phyloP scores from a whole-genome alignment of 2,113 vertebrate species.

The Hypanus sabinus region DNA sequence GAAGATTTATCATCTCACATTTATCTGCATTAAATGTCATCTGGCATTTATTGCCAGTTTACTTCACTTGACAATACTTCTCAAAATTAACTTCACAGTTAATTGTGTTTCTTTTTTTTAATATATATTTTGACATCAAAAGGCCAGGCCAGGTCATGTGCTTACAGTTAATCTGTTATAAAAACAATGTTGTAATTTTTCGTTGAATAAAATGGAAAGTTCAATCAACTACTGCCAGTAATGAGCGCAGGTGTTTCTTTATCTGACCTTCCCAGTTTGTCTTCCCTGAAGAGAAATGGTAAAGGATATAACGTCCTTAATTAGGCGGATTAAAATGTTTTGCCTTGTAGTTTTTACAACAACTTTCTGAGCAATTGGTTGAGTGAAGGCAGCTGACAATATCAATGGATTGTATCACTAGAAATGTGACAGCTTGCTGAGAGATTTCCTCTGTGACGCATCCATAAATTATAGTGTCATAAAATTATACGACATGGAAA shows the following conservation, averaged over 20 bases:
- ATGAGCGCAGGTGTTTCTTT: not conserved
- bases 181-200: not conserved
- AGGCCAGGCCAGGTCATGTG: not conserved
- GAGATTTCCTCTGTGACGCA: not conserved
- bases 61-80: not conserved
- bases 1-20: not conserved
- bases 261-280: not conserved
- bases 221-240: not conserved
- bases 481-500: too few species aligned
- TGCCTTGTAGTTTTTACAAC: not conserved
- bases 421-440: not conserved
- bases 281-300: not conserved
- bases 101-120: not conserved
- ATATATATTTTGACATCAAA: not conserved
- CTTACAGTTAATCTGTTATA: not conserved
- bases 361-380: not conserved
- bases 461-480: too few species aligned
- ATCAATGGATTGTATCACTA: not conserved
- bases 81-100: not conserved
- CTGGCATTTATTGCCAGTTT: not conserved
- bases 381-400: not conserved
- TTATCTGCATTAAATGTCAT: not conserved
- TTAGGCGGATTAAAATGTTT: not conserved
- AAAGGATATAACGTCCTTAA: not conserved
- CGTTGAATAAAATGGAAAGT: not conserved